A percentile compares a stretch with the other conserved stretches of the same genome.
Conservation (phyloP, 64 coral and sea anemone species). For the Pachyseris speciosa region DNA sequence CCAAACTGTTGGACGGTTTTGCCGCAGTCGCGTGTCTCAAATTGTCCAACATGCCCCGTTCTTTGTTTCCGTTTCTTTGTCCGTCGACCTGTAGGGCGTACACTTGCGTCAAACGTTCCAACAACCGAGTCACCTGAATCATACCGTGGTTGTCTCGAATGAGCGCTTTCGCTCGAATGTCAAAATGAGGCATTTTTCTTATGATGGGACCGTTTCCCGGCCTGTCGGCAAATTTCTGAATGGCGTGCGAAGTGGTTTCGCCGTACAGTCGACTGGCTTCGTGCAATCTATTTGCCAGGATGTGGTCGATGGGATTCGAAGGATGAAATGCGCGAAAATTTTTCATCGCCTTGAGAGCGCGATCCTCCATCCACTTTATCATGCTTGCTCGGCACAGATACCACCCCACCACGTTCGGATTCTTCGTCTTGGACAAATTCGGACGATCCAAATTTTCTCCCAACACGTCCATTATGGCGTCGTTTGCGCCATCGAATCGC, state of each 20-base stretch:
- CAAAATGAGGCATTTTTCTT: neutral
- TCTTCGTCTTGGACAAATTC: neutral
- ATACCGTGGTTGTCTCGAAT: neutral
- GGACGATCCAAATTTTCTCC: neutral
- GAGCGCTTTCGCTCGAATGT: neutral
- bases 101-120: neutral
- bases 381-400: neutral
- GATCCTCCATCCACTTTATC: neutral
- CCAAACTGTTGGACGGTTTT: neutral
- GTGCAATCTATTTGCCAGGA: neutral
- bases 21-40: neutral
- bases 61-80: neutral
- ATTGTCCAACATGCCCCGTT: neutral
- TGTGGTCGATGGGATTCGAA: neutral
- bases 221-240: neutral
- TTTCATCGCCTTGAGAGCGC: neutral
- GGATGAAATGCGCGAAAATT: neutral
- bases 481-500: neutral
- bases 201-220: neutral
- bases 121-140: neutral
- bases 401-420: neutral
- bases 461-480: neutral
- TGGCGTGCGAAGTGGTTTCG: neutral
- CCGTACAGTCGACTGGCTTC: neutral
- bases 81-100: neutral